Evolutionary conservation across 2,113 vertebrate species (phyloP).

Genomic region (Spermophilus dauricus): DNA sequence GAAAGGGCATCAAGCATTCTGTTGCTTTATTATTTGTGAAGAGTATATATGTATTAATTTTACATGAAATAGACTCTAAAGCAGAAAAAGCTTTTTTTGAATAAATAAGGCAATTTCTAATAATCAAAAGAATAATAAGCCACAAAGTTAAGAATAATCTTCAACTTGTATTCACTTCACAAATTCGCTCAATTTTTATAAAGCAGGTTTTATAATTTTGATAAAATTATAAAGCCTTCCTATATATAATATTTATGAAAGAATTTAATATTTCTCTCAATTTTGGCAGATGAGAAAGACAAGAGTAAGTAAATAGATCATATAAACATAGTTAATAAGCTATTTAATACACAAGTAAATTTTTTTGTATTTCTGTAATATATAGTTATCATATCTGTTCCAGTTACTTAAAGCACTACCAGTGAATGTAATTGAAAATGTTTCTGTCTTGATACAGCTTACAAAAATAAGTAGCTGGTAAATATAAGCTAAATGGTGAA

Average conservation of each 20-base stretch:
- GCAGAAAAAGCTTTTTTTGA: neutral
- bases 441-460: neutral
- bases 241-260: neutral
- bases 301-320: neutral
- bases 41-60: neutral
- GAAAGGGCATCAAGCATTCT: neutral
- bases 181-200: conserved; percentile 29
- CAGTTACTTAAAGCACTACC: neutral
- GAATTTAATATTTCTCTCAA: neutral
- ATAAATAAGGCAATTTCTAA: neutral
- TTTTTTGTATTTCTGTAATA: neutral
- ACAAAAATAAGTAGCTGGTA: neutral
- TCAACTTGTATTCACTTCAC: neutral
- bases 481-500: neutral
- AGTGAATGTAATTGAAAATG: neutral
- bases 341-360: neutral
- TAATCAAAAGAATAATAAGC: neutral
- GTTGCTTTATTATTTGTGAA: neutral
- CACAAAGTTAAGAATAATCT: conserved; percentile 2
- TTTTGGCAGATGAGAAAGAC: neutral
- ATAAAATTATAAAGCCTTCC: conserved; percentile 6
- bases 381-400: neutral
- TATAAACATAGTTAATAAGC: neutral
- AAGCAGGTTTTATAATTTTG: neutral
- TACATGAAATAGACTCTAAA: neutral